Base-by-base conservation (phyloP, 2,797 vertebrate genomes). In the Xenops minutus region DNA sequence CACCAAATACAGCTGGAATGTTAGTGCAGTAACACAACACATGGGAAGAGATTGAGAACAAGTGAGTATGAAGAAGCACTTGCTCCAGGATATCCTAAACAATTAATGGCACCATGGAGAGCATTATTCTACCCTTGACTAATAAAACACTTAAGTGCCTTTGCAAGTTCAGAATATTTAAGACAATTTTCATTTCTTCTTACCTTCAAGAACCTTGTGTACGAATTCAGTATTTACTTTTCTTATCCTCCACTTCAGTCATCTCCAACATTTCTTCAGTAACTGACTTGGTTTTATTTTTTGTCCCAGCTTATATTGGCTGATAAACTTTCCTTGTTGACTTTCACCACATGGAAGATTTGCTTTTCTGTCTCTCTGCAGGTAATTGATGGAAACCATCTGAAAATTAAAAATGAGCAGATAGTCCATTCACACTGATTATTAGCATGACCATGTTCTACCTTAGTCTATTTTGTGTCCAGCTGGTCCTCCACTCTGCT, bases 1-100 rank as follows among this genome's bases (percentile, higher is more conserved):
- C 62, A 75, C 34, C 41, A 81, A 94, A 86, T 92, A 52, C 76
- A 96, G 76, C 66, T 91, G 92, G 68, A 51, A 18, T 55, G 30
- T 67, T 73, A 54, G 41, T 32, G n/a, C 36, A 62, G 58, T 44
- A 89, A 36, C 32, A 52, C 48, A 81, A 78, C 37, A 48, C 66
- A 66, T 1, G 59, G 85, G 81, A 88, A 84, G 64, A 83, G 74
- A 58, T 2, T 72, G 75, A 88, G 73, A 85, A 69, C 22, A 51
- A 92, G 87, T 67, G 79, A 86, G 62, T 55, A 34, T 56, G 32
- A 13, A 80, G 62, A 78, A 83, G 12, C 51, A 58, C 22, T 92
- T 85, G 34, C 64, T 95, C 24, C 37, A 92, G 72, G 52, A 68
- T 62, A 91, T 64, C 43, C 48, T 83, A 58, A 89, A 77, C 62